Percentiles rank a stretch among this genome's conserved stretches.
Evolutionary conservation across 2,797 vertebrate genomes (phyloP).

Genomic region (Psittacula derbiana): DNA sequence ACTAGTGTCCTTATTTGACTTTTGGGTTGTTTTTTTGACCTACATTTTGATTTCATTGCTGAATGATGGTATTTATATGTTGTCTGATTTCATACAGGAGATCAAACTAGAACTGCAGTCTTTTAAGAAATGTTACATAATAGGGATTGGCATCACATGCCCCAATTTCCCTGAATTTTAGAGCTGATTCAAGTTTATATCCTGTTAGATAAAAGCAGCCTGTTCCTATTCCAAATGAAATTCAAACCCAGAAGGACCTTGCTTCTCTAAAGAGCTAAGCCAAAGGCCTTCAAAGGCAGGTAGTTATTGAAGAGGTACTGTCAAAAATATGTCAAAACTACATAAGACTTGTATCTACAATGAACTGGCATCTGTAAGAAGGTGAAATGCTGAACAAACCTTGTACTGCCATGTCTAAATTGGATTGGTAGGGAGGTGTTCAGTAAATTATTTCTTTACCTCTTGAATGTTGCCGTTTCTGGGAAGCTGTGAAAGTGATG

Average conservation of each 20-base stretch:
- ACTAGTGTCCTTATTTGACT: accelerated
- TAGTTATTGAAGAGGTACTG: neutral
- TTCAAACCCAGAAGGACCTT: neutral
- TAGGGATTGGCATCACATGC: neutral
- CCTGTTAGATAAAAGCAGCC: neutral
- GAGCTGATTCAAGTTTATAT: neutral
- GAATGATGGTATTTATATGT: neutral
- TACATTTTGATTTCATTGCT: neutral
- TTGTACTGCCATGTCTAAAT: neutral
- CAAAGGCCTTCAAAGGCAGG: neutral
- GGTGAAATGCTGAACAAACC: accelerated
- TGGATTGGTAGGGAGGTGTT: neutral
- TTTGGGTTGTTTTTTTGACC: neutral
- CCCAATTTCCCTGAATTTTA: neutral
- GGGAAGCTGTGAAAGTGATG: neutral
- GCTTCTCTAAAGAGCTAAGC: neutral
- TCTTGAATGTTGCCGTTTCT: neutral
- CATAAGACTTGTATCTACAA: neutral
- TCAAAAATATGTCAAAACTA: neutral
- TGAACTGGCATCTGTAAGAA: neutral
- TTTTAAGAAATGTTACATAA: neutral
- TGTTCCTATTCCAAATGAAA: neutral
- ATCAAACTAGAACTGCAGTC: neutral
- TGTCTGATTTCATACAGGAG: neutral
- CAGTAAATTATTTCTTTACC: neutral